Base-by-base conservation (phyloP, 1,140 invertebrate genomes). In the Trachymyrmex septentrionalis region DNA sequence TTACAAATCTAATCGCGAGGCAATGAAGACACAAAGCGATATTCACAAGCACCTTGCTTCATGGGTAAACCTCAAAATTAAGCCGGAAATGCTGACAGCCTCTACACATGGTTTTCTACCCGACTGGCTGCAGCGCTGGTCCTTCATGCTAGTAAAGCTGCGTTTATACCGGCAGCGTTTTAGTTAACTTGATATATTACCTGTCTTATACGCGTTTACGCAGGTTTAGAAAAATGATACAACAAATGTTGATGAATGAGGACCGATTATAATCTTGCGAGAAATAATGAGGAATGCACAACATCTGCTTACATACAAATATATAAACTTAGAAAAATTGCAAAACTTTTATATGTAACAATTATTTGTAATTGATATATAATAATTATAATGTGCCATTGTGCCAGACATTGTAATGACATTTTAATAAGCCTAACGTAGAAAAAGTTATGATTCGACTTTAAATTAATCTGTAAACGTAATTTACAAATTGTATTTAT, bases 1-100 rank as follows among this genome's bases (percentile, higher is more conserved):
- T 91, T 82, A 81, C 82, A 61, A 90, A 90, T 90, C 89, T 90
- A 90, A 90, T 90, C 81, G 85, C 27, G 44, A 80, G 34, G 24
- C 50, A 53, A 63, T 64, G 84, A 85, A 87, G 87, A 91, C 80
- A 89, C 85, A 89, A 88, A 85, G 80, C 50, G 50, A 63, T 55
- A 73, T 78, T 87, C 66, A 19, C 64, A 34, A 84, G 84, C 73
- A 66, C 53, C 75, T 86, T 61, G 84, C 59, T n/a, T 14, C 34
- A 14, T 5, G 21, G 12, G 7, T 59, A n/a, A n/a, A 81, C 3
- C 27, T 19, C 2, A 55, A 78, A 88, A 84, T 90, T 90, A 89
- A 90, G 85, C 85, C 34, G 34, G 9, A 50, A 55, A 61, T 85
- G 9, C 67, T 44, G 21, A 50, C 7, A 57, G 61, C 14, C 72